Evolutionary conservation across 1,140 invertebrate genomes (phyloP), one percentile per base, ranked within the genome.

Genomic region (Cydia amplana): DNA sequence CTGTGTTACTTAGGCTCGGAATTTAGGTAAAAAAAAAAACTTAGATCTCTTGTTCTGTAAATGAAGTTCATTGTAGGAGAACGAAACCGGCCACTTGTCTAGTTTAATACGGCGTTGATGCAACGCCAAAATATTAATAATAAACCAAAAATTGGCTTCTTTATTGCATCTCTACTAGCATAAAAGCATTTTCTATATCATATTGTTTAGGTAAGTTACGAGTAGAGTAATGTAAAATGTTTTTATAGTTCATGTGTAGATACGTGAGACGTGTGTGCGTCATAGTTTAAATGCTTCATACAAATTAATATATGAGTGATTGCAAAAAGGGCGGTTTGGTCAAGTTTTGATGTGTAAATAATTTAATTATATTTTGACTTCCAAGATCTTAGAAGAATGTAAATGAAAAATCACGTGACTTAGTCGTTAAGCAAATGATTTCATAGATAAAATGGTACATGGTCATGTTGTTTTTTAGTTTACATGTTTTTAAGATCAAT

Each of bases 121-220:
- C 86, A 84, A 87, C 82, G 83, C 78, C 72, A 55, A 79, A 77
- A 79, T 46, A 83, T 78, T 64, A 79, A 83, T 83, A 81, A 79
- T 79, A 85, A 88, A 90, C 86, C 89, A 90, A 91, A 91, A 85
- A 91, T 86, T 82, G 83, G 86, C 88, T 89, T 90, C 81, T 83
- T 81, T 79, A 80, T 76, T 74, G 83, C 86, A 85, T 89, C 85
- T 86, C 83, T 87, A 87, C 80, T 83, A 78, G 81, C 72, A 28
- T 87, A 86, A 85, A 81, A 79, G 77, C 83, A 82, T 85, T 83
- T 86, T 86, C 80, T 89, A 88, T 85, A 89, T 87, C 84, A 85
- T 90, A 86, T 85, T 84, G 82, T 79, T 83, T 87, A 85, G 80
- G 77, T 85, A 84, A 84, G 81, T 81, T 78, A 46, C 20, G 75